Evolutionary conservation across 2,888 invertebrate genomes (phyloP).

Genomic region (Apotomis capreana): DNA sequence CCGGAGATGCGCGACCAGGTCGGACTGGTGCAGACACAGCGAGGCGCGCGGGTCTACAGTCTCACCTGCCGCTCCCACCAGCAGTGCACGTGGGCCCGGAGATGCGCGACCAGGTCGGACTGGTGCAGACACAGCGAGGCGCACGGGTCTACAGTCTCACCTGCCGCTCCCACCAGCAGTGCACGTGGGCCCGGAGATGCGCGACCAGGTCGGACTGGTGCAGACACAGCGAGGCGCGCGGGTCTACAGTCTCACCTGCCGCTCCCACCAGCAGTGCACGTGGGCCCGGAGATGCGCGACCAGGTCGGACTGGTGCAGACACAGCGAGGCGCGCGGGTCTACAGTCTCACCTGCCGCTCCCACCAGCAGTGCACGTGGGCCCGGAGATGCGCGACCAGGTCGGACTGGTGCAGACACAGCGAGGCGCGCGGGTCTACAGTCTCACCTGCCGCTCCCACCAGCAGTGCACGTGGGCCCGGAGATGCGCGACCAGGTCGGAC

Average conservation of each 20-base stretch:
- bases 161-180: slow-evolving; percentile 67
- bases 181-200: slow-evolving; percentile 80
- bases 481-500: slow-evolving; percentile 62
- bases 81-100: no score
- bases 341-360: slow-evolving; percentile 84
- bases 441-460: slow-evolving; percentile 71
- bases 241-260: no score
- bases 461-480: no score
- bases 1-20: slow-evolving; percentile 89
- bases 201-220: slow-evolving; percentile 94
- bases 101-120: no score
- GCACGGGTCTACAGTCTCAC: no score
- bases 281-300: slow-evolving; percentile 86
- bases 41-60: no score
- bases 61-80: no score
- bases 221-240: slow-evolving; percentile 61
- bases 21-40: slow-evolving; percentile 90
- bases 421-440: slow-evolving; percentile 93
- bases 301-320: slow-evolving; percentile 93
- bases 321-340: not conserved
- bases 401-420: slow-evolving; percentile 91
- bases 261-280: slow-evolving; percentile 67
- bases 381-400: slow-evolving; percentile 94
- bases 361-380: slow-evolving; percentile 99
- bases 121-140: no score